Conservation (phyloP, 2,797 vertebrate species). For the Cygnus olor region DNA sequence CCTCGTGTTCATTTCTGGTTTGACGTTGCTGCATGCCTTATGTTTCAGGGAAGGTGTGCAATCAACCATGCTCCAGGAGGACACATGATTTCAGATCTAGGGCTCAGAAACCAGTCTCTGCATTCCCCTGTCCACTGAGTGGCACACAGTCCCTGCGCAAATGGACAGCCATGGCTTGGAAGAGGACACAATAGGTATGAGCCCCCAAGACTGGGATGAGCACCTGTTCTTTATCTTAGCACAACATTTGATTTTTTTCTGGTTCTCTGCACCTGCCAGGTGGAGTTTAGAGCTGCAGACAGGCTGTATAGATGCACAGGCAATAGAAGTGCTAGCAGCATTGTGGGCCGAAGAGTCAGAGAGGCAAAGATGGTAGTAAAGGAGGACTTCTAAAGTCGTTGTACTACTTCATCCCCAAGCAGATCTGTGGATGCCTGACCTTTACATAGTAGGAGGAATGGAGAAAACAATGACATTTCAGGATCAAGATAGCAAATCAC, state of each 20-base stretch:
- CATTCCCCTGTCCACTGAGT: rapidly evolving
- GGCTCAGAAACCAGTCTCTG: neutral
- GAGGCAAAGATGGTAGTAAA: neutral
- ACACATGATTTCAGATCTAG: rapidly evolving
- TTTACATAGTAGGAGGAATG: neutral
- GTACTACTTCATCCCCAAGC: neutral
- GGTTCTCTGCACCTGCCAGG: neutral
- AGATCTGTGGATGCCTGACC: neutral
- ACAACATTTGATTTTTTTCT: neutral
- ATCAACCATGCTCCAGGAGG: neutral
- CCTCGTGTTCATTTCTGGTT: neutral
- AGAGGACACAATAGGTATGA: neutral
- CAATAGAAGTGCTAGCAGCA: neutral
- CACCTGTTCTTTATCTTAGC: neutral
- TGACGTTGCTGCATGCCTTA: neutral
- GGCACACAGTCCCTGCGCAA: neutral
- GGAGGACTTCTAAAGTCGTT: neutral
- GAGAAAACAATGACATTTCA: neutral
- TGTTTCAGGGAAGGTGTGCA: neutral
- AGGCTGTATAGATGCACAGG: neutral
- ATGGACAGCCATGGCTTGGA: neutral
- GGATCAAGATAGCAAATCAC: neutral
- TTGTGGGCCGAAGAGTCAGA: neutral
- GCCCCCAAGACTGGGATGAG: neutral
- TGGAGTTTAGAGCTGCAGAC: neutral